Base-by-base conservation (phyloP, 2,113 vertebrate genomes). In the Dicentrarchus labrax region DNA sequence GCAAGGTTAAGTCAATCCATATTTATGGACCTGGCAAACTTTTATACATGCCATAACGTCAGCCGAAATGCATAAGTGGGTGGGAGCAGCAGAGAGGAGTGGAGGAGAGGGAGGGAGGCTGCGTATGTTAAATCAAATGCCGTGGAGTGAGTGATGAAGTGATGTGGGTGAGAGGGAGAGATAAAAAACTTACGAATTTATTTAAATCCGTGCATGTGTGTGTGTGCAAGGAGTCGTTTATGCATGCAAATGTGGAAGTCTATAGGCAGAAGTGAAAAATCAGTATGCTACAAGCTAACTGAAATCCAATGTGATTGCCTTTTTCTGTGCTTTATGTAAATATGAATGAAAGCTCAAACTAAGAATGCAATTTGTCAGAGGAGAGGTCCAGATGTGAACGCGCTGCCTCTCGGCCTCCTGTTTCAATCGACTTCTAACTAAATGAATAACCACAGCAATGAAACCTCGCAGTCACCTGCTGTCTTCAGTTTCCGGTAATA, bases 11-110 rank as follows among this genome's bases (percentile, higher is more conserved):
- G 45, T 41, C n/a, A 56, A 88, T 88, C 73, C 80, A 87, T 89
- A 95, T 95, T 85, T 93, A 94, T 76, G 68, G 59, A 8, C 12
- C 60, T 48, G 56, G 74, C 57, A 77, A 82, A 85, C 38, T 36
- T 89, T 82, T 74, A 66, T 50, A 79, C 39, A 59, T 72, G 65
- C 76, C 67, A 75, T 76, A n/a, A 60, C 36, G 51, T 86, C 65
- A 78, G 16, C 24, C 13, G 15, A 66, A 82, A 83, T 54, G 41
- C 24, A 62, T 50, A 57, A 53, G 62, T 70, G 73, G 74, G 77
- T 57, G 62, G 65, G 53, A 71, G 69, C n/a, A 62, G 68, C 61
- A 12, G 24, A 70, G 76, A 60, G 47, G 65, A 78, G 62, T 11
- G 16, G 54, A 57, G 30, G 64, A 82, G 60, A 72, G 30, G 43